Base-by-base conservation (phyloP, 2,113 vertebrate species). In the Thomomys bottae region DNA sequence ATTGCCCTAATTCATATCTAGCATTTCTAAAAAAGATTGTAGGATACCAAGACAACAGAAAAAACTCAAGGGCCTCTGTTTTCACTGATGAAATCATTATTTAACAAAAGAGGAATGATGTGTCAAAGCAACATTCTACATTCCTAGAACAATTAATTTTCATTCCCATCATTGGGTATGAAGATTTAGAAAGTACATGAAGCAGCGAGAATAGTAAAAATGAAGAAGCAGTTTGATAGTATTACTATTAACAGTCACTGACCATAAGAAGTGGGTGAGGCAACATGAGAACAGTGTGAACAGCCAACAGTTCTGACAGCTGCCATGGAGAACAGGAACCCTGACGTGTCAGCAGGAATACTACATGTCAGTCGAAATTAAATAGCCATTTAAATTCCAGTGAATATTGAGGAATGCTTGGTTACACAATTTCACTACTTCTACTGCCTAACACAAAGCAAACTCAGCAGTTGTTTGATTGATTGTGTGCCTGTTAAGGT, bases 81-180 rank as follows among this genome's bases (percentile, higher is more conserved):
- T 76, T 90, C 49, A 88, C 67, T 42, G 73, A 4, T 6, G 38
- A 86, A 91, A 93, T 83, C 63, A 67, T 87, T 94, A 87, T 91
- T 91, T 94, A 95, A 68, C 45, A 84, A 87, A 68, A 77, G 49
- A 88, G 57, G 24, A 80, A 92, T 63, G 45, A 90, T 93, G 83
- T 93, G 86, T 92, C 88, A 93, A 86, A 84, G 45, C 10, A 8
- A 86, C 76, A 63, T 49, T 90, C 75, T 15, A 63, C 36, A 85
- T 89, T 93, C 95, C 73, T 32, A 81, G 75, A 83, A 67, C 90
- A 94, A 96, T 95, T 96, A 91, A 95, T 95, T 95, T 93, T 94
- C 85, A 93, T 91, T 91, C 54, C 49, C 71, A 93, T 91, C 85
- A 90, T 12, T 96, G 90, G 93, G 11, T 63, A 79, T 92, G 90